A percentile compares a stretch with the other conserved stretches of the same genome.
phyloP scores from a whole-genome alignment of 2,797 vertebrate genomes.

The Cirrhinus mrigala region DNA sequence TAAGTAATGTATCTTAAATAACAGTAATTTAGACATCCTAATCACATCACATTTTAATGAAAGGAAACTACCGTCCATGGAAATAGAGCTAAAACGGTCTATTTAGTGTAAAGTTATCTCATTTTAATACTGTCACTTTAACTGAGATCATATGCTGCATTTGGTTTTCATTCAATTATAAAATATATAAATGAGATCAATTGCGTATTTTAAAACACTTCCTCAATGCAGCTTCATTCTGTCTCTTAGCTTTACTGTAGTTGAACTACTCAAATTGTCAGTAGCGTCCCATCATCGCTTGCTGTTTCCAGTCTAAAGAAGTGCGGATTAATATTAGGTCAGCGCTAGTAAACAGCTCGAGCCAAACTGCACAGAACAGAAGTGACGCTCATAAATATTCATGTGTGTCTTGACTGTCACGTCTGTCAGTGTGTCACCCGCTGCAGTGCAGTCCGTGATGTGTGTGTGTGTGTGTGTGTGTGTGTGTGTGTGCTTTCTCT shows the following conservation, averaged over 20 bases:
- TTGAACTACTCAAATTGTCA: not conserved
- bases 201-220: too few species aligned
- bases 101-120: too few species aligned
- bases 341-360: not conserved
- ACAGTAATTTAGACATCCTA: too few species aligned
- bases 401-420: slow-evolving; percentile 11
- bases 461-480: slow-evolving; percentile 21
- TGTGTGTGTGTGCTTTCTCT: slow-evolving; percentile 10
- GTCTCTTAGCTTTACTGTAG: not conserved
- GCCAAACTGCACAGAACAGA: not conserved
- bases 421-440: not conserved
- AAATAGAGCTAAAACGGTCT: too few species aligned
- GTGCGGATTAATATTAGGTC: not conserved
- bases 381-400: slow-evolving; percentile 17
- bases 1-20: too few species aligned
- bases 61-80: too few species aligned
- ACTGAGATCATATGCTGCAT: too few species aligned
- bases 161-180: too few species aligned
- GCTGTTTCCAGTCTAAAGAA: not conserved
- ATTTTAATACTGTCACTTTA: too few species aligned
- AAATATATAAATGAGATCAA: too few species aligned
- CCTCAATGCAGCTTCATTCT: too few species aligned
- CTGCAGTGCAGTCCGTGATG: not conserved
- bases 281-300: not conserved
- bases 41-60: too few species aligned